Base-by-base conservation (phyloP, 2,888 invertebrate species). In the Cephonodes hylas region DNA sequence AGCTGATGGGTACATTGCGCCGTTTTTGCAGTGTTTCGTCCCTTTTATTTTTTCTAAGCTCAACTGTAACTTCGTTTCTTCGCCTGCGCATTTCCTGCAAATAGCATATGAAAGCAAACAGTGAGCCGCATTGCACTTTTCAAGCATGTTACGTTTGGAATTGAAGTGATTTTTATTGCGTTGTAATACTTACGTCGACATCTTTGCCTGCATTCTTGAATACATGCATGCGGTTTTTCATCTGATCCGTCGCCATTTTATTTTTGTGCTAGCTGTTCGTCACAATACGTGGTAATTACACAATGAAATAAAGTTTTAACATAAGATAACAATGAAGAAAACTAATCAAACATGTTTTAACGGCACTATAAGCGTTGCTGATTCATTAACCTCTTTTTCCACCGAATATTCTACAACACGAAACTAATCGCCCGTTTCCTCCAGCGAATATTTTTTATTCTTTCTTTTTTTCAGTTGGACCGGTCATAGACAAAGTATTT, bases 191-290 rank as follows among this genome's bases (percentile, higher is more conserved):
- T 94, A 98, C 99, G 94, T 99, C 99, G 93, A 98, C 98, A 94
- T 99, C 99, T 94, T 99, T 99, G 85, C 99, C 99, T 94, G 98
- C 98, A 95, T 99, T 99, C 96, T 99, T 99, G 93, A 98, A 98
- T 89, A 95, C 96, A 93, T 96, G 96, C 94, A 97, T 95, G 93
- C 97, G 96, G 94, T 95, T 96, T 94, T 96, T 96, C 93, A 93
- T 94, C 91, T 93, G 94, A 91, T 94, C 94, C 88, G 95, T 95
- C 94, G 95, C 95, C 96, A 96, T 96, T 95, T 95, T 95, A 91
- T 83, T 82, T 53, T 85, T 83, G 83, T 85, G 84, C 78, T 86
- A 76, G 80, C 81, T 81, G 83, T 81, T 78, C 77, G 76, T 78
- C 79, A 73, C 72, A 77, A 80, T 63, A 86, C 83, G 85, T 84